A percentile compares a stretch with the other conserved stretches of the same genome.
Evolutionary conservation across 1,140 invertebrate species (phyloP).

Genomic region (Myzus persicae): DNA sequence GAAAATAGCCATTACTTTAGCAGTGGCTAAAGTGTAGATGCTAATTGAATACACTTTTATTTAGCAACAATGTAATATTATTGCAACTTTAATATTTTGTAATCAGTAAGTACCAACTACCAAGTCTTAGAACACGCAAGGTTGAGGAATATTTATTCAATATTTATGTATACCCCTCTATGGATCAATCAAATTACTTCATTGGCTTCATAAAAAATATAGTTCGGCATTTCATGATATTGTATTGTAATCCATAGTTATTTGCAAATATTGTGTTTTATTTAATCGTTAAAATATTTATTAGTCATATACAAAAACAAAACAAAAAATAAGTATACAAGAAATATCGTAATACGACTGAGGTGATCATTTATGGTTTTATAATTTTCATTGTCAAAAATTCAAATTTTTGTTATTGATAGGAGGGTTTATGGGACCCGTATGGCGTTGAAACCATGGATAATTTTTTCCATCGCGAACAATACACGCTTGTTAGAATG

Average conservation of each 20-base stretch:
- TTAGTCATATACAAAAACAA: neutral
- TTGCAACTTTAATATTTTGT: neutral
- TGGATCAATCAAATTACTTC: neutral
- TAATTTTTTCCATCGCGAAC: constrained; percentile 36
- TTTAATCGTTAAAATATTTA: neutral
- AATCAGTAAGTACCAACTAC: neutral
- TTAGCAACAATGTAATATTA: neutral
- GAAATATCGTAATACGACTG: neutral
- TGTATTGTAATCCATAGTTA: neutral
- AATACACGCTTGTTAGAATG: neutral
- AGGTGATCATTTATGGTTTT: neutral
- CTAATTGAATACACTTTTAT: neutral
- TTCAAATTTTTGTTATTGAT: constrained; percentile 2
- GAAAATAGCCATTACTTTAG: neutral
- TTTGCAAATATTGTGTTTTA: neutral
- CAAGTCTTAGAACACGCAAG: neutral
- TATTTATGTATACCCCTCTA: neutral
- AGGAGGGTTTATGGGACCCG: neutral
- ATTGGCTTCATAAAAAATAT: neutral
- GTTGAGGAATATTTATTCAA: too few species aligned
- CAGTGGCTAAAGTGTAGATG: too few species aligned
- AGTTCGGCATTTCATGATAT: neutral
- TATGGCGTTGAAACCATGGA: constrained; percentile 6
- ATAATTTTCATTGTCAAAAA: neutral
- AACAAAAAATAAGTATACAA: neutral